Evolutionary conservation across 2,113 vertebrate genomes (phyloP).

Genomic region (Passer montanus): DNA sequence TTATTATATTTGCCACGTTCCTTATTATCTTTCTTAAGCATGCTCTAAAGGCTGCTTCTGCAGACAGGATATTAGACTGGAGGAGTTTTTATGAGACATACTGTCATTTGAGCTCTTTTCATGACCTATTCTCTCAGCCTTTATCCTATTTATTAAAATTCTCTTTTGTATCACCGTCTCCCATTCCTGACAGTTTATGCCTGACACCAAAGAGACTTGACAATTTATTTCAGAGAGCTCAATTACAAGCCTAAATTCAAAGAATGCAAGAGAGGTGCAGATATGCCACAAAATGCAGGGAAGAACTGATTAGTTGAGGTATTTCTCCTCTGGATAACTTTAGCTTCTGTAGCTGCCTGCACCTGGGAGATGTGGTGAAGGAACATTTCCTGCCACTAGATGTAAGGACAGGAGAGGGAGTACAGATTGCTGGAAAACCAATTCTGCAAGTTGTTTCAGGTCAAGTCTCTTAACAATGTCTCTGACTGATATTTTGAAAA

Average conservation of each 20-base stretch:
- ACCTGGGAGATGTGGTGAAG: background rate
- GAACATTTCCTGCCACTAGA: background rate
- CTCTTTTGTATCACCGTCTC: background rate
- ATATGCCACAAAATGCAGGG: background rate
- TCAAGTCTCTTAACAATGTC: background rate
- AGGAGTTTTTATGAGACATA: background rate
- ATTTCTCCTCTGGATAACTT: background rate
- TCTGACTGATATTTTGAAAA: background rate
- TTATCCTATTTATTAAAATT: slow-evolving; percentile 10
- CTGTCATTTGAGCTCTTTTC: slow-evolving; percentile 5
- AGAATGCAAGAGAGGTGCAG: background rate
- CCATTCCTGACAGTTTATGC: background rate
- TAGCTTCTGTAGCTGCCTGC: background rate
- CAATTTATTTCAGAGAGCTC: background rate
- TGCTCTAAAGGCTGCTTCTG: slow-evolving; percentile 1
- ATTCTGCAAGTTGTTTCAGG: background rate
- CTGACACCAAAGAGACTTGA: background rate
- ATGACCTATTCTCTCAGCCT: background rate
- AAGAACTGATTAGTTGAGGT: background rate
- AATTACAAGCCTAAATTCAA: slow-evolving; percentile 22
- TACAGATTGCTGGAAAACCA: background rate
- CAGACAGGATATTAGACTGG: background rate
- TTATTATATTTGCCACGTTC: background rate
- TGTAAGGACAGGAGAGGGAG: background rate
- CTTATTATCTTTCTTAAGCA: slow-evolving; percentile 2